Evolutionary conservation across 2,888 invertebrate species (phyloP).

Genomic region (Smittia sp.): DNA sequence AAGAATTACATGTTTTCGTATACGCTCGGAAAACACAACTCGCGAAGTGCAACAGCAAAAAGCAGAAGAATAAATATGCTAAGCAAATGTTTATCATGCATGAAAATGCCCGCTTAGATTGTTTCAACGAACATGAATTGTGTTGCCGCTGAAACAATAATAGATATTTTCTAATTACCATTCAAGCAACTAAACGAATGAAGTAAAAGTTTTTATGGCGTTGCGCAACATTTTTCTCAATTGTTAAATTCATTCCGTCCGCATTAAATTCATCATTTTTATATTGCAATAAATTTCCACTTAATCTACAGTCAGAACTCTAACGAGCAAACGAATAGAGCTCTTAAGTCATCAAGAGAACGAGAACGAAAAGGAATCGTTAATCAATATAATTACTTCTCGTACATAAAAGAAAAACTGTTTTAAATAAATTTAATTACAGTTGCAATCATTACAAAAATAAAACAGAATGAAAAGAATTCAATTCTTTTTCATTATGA

Average conservation of each 20-base stretch:
- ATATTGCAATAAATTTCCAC: constrained; percentile 9
- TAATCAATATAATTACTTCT: constrained; percentile 6
- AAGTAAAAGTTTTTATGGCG: not conserved
- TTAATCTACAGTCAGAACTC: not conserved
- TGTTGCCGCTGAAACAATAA: constrained; percentile 16
- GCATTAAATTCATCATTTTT: constrained; percentile 13
- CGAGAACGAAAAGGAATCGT: not conserved
- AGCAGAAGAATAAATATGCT: constrained; percentile 13
- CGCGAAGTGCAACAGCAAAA: not conserved
- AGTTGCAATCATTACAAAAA: constrained; percentile 19
- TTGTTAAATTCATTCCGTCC: not conserved
- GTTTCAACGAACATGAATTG: constrained; percentile 35
- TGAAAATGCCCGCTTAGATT: constrained; percentile 24
- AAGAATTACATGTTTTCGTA: not conserved
- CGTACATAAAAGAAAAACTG: not conserved
- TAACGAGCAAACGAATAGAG: not conserved
- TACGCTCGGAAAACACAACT: not conserved
- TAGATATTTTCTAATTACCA: constrained; percentile 16
- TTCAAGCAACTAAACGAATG: constrained; percentile 2
- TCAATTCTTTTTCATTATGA: not conserved
- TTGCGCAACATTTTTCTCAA: not conserved
- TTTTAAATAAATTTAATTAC: constrained; percentile 35
- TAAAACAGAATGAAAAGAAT: not conserved
- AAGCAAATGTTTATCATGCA: constrained; percentile 37
- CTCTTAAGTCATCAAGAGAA: not conserved